Base-by-base conservation (phyloP, 2,888 invertebrate genomes). In the Coleophora flavipennella region DNA sequence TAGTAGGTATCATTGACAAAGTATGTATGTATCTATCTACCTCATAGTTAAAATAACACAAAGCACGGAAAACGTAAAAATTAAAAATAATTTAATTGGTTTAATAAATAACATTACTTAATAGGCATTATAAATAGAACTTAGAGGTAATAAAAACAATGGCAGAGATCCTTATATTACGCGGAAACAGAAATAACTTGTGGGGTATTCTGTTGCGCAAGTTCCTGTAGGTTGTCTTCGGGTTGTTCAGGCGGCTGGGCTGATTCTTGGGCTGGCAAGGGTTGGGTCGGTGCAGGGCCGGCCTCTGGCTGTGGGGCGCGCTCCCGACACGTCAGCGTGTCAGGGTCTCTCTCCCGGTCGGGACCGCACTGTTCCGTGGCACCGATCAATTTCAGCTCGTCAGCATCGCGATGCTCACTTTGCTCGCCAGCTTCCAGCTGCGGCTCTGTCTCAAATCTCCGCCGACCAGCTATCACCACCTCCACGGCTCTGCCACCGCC, bases 291-390 rank as follows among this genome's bases (percentile, higher is more conserved):
- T 3, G 35, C 33, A 11, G 39, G 8, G 2, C 3, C 20, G 3
- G 25, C 11, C 11, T 28, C 31, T 9, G 7, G 14, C 20, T 33
- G 31, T 26, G 27, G 45, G 40, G 31, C 49, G 32, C 6, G 51
- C 51, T 12, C 53, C 13, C 72, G 65, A 49, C 81, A 83, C 57
- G 89, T 90, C 33, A 91, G 84, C 8, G 92, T 91, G 42, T 86
- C 85, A n/a, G 87, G 84, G 61, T 93, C 91, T 27, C 92, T 86
- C 50, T 83, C 85, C 53, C 89, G 83, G 35, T 89, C 92, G 0
- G 92, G 92, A 12, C 92, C 92, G 64, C 93, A 93, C 59, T 92
- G 90, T 58, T 92, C 92, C 37, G 85, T 84, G 13, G 89, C 90
- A 0, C 92, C 91, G 13, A 92, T 55, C 33, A 92, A 75, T 55